A percentile compares a stretch with the other conserved stretches of the same genome.
Conservation (phyloP, 2,113 vertebrate genomes). For the Morone saxatilis region DNA sequence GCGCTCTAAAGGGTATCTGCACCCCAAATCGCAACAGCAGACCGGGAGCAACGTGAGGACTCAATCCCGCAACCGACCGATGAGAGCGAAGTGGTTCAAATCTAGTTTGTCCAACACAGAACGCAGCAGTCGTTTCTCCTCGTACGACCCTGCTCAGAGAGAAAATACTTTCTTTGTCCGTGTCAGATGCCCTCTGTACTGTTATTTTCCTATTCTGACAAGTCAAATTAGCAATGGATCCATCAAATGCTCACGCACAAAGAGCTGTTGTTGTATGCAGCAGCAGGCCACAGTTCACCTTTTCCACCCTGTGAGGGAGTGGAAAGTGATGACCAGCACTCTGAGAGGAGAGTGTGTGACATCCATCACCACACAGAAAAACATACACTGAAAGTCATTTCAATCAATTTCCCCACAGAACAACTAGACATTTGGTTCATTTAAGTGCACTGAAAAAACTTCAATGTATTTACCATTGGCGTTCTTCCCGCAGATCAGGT, state of each 20-base stretch:
- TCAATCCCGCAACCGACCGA: neutral
- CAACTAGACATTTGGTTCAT: neutral
- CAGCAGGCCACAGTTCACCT: slow-evolving; percentile 51
- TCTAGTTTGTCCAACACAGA: slow-evolving; percentile 5
- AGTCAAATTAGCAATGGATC: slow-evolving; percentile 57
- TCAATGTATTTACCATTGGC: slow-evolving; percentile 90
- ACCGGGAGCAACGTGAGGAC: slow-evolving; percentile 33
- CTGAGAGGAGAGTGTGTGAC: slow-evolving; percentile 8
- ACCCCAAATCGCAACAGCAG: slow-evolving; percentile 43
- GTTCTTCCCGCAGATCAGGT: slow-evolving; percentile 98
- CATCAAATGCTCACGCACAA: slow-evolving; percentile 50
- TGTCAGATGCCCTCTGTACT: slow-evolving; percentile 9
- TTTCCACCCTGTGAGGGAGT: slow-evolving; percentile 65
- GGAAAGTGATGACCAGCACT: slow-evolving; percentile 54
- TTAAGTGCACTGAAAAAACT: neutral
- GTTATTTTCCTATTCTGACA: slow-evolving; percentile 63
- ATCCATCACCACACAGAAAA: slow-evolving; percentile 21
- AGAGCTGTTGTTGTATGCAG: slow-evolving; percentile 60
- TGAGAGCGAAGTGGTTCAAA: neutral
- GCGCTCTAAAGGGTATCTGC: slow-evolving; percentile 16
- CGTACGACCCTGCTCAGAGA: neutral
- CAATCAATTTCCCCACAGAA: neutral
- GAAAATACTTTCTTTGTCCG: slow-evolving; percentile 56
- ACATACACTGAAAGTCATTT: neutral
- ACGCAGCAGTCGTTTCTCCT: neutral